Percentiles rank a stretch among this genome's conserved stretches.
phyloP scores from a whole-genome alignment of 2,888 invertebrate genomes.

The Diaperis boleti region DNA sequence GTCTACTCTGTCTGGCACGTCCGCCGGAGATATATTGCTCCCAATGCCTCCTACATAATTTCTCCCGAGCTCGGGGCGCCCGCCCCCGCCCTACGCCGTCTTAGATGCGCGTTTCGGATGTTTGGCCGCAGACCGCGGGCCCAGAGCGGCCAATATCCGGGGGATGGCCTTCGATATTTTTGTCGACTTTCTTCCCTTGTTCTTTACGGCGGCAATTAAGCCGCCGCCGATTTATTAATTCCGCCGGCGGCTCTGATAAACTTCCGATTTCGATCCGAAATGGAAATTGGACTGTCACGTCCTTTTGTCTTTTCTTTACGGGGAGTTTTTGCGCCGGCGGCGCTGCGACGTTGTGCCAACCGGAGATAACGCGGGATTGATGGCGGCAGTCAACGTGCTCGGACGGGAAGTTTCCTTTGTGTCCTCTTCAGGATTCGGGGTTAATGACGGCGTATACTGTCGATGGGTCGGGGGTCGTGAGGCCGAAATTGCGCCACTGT shows the following conservation, averaged over 20 bases:
- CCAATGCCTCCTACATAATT: conserved; percentile 69
- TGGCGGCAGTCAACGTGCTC: conserved; percentile 62
- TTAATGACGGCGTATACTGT: conserved; percentile 59
- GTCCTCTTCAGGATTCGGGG: conserved; percentile 55
- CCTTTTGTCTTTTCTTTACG: conserved; percentile 63
- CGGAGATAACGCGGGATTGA: conserved; percentile 65
- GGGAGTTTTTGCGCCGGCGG: conserved; percentile 60
- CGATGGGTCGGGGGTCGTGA: too few species aligned
- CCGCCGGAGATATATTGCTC: conserved; percentile 67
- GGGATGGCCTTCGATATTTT: conserved; percentile 41
- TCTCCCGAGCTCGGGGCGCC: conserved; percentile 60
- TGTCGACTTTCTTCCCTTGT: conserved; percentile 36
- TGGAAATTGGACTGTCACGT: conserved; percentile 67
- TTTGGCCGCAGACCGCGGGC: conserved; percentile 44
- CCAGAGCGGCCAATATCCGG: conserved; percentile 38
- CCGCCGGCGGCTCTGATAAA: conserved; percentile 56
- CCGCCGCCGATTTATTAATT: conserved; percentile 54
- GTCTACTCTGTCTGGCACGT: conserved; percentile 68
- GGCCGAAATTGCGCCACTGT: too few species aligned
- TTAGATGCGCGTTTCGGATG: conserved; percentile 52
- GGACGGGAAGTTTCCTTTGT: conserved; percentile 63
- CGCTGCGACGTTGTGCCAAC: conserved; percentile 61
- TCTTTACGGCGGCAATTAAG: conserved; percentile 52
- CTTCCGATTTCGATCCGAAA: conserved; percentile 64
- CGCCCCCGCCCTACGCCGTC: conserved; percentile 48